A percentile compares a stretch with the other conserved stretches of the same genome.
These are phyloP conservation scores for Gymnocypris eckloni DNA, from an alignment of 2,797 vertebrate genomes.

Conservation along the genomic window DNA sequence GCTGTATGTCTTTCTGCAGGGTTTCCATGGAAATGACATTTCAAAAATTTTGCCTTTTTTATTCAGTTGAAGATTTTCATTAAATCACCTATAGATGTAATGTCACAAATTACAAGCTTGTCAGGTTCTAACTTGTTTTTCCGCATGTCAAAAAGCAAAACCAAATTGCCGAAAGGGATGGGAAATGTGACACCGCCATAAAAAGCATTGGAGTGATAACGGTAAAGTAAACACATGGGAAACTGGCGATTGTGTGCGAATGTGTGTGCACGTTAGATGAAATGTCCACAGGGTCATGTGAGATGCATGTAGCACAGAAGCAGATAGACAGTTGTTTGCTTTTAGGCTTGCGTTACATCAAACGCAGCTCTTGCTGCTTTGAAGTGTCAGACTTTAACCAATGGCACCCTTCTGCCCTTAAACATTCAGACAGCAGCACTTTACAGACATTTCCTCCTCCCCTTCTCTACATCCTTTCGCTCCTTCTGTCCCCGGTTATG, in stretches of 20 bases:
- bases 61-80: conserved; percentile 25
- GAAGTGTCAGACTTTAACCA: conserved; percentile 46
- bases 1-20: conserved; percentile 11
- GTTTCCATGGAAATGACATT: conserved; percentile 31
- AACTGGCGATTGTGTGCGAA: neutral
- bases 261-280: conserved; percentile 11
- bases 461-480: conserved; percentile 12
- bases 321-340: conserved; percentile 46
- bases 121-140: conserved; percentile 10
- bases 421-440: conserved; percentile 32
- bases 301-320: conserved; percentile 40
- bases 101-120: conserved; percentile 18
- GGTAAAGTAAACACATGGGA: conserved; percentile 12
- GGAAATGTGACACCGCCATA: conserved; percentile 6
- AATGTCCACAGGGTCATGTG: conserved; percentile 36
- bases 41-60: conserved; percentile 3
- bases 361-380: conserved; percentile 45
- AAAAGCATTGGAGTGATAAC: conserved; percentile 19
- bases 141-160: conserved; percentile 1
- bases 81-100: conserved; percentile 20
- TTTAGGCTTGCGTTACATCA: conserved; percentile 39
- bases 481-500: conserved; percentile 12
- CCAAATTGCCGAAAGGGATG: neutral
- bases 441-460: conserved; percentile 29
- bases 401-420: conserved; percentile 27